These are phyloP conservation scores for Urocyon cinereoargenteus DNA, from an alignment of 2,797 vertebrate genomes.

Conservation along the genomic window DNA sequence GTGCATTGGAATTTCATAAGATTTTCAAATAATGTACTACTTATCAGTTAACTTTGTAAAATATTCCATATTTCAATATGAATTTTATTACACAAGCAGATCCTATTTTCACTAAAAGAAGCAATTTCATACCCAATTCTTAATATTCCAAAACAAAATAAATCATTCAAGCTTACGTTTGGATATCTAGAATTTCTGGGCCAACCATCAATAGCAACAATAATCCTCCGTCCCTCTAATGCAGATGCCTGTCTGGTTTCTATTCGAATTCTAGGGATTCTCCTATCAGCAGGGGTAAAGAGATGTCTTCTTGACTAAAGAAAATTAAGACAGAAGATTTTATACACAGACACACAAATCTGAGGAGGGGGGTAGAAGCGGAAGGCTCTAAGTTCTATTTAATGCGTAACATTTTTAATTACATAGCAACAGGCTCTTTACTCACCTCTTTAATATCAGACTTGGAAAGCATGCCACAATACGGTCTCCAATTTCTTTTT, in stretches of 20 bases:
- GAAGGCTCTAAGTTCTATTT: neutral
- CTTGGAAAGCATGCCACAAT: conserved; percentile 96
- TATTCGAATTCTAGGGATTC: conserved; percentile 96
- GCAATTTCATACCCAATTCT: neutral
- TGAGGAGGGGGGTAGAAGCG: neutral
- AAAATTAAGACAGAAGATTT: conserved; percentile 41
- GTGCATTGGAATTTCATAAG: conserved; percentile 29
- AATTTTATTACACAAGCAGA: conserved; percentile 20
- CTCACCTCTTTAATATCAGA: conserved; percentile 96
- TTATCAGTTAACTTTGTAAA: neutral
- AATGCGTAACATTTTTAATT: neutral
- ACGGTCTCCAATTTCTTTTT: conserved; percentile 97
- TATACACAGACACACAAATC: neutral
- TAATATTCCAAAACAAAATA: conserved; percentile 48
- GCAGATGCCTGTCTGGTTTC: conserved; percentile 95
- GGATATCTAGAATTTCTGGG: conserved; percentile 98
- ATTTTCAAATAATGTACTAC: neutral
- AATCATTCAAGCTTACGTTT: conserved; percentile 91
- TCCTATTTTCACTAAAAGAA: conserved; percentile 36
- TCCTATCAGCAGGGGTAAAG: conserved; percentile 97
- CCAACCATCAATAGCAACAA: conserved; percentile 98
- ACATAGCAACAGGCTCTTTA: neutral
- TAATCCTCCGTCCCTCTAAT: conserved; percentile 95
- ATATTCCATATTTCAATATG: neutral
- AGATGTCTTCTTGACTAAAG: conserved; percentile 95